Percentiles rank a stretch among this genome's conserved stretches.
Evolutionary conservation across 2,888 invertebrate genomes (phyloP).

Genomic region (Ametastegia equiseti): DNA sequence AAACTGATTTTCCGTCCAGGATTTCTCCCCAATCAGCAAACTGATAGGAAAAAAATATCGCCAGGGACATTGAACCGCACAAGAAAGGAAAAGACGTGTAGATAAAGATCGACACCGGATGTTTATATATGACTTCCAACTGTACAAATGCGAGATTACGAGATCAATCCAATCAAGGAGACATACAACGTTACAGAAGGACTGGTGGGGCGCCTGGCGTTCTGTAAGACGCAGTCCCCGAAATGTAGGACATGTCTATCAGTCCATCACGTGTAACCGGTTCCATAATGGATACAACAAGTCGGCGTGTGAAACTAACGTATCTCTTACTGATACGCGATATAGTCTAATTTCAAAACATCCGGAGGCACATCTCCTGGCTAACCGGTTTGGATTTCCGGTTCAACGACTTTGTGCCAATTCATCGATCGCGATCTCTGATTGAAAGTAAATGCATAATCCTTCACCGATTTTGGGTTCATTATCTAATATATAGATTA

Average conservation of each 20-base stretch:
- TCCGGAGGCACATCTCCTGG: not conserved
- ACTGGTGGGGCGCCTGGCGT: not conserved
- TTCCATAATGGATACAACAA: not conserved
- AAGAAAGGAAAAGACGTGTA: not conserved
- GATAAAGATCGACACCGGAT: not conserved
- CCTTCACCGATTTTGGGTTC: no score
- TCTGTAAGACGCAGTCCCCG: not conserved
- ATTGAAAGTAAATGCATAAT: no score
- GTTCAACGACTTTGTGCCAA: not conserved
- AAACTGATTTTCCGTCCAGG: not conserved
- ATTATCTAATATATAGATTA: no score
- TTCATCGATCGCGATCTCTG: not conserved
- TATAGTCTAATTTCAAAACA: not conserved
- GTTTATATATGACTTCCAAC: not conserved
- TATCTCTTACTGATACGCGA: not conserved
- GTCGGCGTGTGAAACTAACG: not conserved
- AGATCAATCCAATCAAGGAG: not conserved
- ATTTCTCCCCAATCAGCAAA: not conserved
- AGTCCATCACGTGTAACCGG: not conserved
- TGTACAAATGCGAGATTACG: not conserved
- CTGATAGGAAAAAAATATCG: not conserved
- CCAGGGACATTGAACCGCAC: not conserved
- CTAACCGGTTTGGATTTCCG: not conserved
- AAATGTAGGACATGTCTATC: not conserved
- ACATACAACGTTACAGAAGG: not conserved